Base-by-base conservation (phyloP, 2,888 invertebrate genomes). In the Drosophila lutescens region DNA sequence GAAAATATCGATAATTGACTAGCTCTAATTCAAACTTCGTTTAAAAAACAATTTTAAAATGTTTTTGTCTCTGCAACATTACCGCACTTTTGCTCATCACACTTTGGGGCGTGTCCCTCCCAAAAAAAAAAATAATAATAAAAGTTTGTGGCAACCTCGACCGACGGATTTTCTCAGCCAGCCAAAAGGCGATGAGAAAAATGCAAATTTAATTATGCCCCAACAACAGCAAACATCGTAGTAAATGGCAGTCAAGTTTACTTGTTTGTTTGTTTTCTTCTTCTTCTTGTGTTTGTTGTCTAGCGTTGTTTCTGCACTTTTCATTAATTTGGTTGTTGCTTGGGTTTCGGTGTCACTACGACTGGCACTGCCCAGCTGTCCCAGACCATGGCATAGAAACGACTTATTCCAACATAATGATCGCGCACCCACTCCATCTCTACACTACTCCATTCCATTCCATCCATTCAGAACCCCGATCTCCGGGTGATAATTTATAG, bases 361-460 rank as follows among this genome's bases (percentile, higher is more conserved):
- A 23, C 38, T 15, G 32, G 26, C 47, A 43, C 62, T 30, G 50
- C 63, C 47, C 26, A 60, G 47, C 58, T 74, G 90, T 83, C 90
- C 90, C 90, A 90, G 90, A 90, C 90, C 90, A 85, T 90, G 90
- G 86, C 90, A 90, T 90, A 90, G 90, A 90, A 90, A 87, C 51
- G 40, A 77, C 76, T 50, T 60, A 78, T 78, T 81, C 78, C 85
- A 80, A 55, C 58, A 55, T 55, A 32, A 32, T 49, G 32, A 32
- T 12, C 32, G 46, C 49, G 49, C 32, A 49, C 32, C 49, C 32
- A 49, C 47, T 30, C 15, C 30, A 30, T 10, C 15, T 26, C 26
- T 26, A 26, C 26, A 5, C 26, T 26, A 26, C 23, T 47, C 30
- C 26, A 26, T n/a, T 34, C 34, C 34, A 34, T 10, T 9, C 5